Evolutionary conservation across 1,140 invertebrate genomes (phyloP).

Genomic region (Caerostris extrusa): DNA sequence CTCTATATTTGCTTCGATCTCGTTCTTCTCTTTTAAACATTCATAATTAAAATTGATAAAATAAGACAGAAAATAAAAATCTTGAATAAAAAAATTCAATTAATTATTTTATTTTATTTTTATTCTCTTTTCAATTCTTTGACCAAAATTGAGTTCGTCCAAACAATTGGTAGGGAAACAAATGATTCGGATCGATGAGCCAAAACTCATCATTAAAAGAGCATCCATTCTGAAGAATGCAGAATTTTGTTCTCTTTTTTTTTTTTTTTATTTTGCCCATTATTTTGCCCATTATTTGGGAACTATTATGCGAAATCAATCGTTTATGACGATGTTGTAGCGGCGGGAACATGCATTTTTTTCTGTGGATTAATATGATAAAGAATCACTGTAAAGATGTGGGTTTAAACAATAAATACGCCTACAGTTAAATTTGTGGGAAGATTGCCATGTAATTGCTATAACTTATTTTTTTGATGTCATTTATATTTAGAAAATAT

Average conservation of each 20-base stretch:
- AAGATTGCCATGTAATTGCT: neutral
- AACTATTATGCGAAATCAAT: constrained; percentile 64
- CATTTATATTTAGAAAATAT: too few relatives aligned
- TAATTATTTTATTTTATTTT: too few relatives aligned
- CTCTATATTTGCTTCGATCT: neutral
- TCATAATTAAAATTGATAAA: neutral
- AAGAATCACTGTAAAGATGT: neutral
- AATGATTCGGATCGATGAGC: constrained; percentile 28
- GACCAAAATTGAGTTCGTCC: neutral
- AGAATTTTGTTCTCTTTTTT: neutral
- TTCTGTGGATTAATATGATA: neutral
- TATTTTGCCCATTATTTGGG: constrained; percentile 52
- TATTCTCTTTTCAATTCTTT: too few relatives aligned
- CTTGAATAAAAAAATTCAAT: neutral
- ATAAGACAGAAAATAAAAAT: neutral
- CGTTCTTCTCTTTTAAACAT: neutral
- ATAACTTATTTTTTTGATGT: too few relatives aligned
- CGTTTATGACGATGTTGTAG: neutral
- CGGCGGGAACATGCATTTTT: neutral
- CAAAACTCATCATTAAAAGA: constrained; percentile 65
- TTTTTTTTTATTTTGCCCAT: too few relatives aligned
- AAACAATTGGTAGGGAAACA: constrained; percentile 26
- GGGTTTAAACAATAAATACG: neutral
- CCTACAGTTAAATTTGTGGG: neutral
- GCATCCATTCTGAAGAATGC: constrained; percentile 14